Evolutionary conservation across 2,113 vertebrate genomes (phyloP).

Genomic region (Onychostruthus taczanowskii): DNA sequence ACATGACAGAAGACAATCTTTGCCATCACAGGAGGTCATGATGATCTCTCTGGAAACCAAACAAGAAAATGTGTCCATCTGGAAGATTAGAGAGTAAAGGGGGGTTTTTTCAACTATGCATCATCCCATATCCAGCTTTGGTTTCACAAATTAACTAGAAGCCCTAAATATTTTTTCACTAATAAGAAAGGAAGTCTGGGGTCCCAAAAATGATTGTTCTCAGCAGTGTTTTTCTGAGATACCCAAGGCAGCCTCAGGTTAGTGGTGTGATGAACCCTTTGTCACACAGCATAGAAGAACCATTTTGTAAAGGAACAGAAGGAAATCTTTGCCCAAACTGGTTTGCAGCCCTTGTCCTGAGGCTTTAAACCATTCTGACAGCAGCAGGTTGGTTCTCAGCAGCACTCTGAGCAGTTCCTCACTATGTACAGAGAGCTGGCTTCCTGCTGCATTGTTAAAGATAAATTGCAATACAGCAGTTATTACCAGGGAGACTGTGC

Average conservation of each 20-base stretch:
- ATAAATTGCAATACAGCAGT: background rate
- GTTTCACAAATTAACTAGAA: background rate
- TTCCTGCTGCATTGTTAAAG: background rate
- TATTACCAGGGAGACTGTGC: background rate
- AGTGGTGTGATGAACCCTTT: background rate
- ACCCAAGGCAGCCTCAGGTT: background rate
- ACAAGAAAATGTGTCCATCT: background rate
- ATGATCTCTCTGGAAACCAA: background rate
- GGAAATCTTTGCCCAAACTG: background rate
- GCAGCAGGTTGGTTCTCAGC: background rate
- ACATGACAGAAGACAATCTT: background rate
- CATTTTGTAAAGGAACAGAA: background rate
- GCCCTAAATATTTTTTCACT: background rate
- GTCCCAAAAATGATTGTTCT: background rate
- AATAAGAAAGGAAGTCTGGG: background rate
- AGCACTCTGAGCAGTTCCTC: background rate
- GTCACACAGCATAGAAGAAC: background rate
- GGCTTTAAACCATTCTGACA: background rate
- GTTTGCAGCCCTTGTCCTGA: background rate
- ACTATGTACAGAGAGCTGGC: background rate
- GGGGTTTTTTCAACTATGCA: background rate
- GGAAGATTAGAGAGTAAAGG: background rate
- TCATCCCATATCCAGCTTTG: rapidly evolving
- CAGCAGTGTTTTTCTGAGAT: background rate
- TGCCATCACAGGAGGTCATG: background rate